Base-by-base conservation (phyloP, 2,113 vertebrate genomes). In the Eubucco bourcierii region DNA sequence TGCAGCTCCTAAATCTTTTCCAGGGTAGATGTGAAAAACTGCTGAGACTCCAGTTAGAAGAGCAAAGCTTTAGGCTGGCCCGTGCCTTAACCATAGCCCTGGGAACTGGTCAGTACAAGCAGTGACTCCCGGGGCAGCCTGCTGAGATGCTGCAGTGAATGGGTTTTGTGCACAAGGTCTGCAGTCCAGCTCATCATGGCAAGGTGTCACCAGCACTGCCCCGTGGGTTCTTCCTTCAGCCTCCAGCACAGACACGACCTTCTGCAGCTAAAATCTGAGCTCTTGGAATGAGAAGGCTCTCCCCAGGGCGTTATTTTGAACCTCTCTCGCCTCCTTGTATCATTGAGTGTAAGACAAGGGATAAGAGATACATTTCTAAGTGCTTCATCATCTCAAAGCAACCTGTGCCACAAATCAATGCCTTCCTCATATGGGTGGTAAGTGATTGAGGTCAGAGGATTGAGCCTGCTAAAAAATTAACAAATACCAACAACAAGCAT, bases 301-400 rank as follows among this genome's bases (percentile, higher is more conserved):
- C 6, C 28, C 11, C 23, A 65, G 63, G 41, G 28, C 4, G 7
- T 7, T 80, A 84, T 82, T 1, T 2, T 33, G 53, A 91, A 10
- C 6, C 3, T 6, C 4, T 80, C 14, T 31, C 12, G 5, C 21
- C 47, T 12, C 7, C 34, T 25, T 37, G 2, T 17, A 0, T 25
- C 33, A 11, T 33, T 23, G 9, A 81, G 50, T 19, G 15, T 8
- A 61, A 85, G 16, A 29, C 19, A 17, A 70, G 23, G 10, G 16
- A 33, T 27, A 81, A 1, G 21, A 19, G 7, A 4, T 1, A 1
- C 24, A 1, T 47, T 81, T 75, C 47, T 37, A 37, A 68, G 39
- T 31, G 25, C 37, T 84, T 56, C 39, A 31, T 52, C 14, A 9
- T 31, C 18, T 41, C 4, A 2, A 58, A 87, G 27, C 20, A 46